These are phyloP conservation scores for Megaustenia siamemsis DNA, from an alignment of 2,888 invertebrate species.

Conservation along the genomic window DNA sequence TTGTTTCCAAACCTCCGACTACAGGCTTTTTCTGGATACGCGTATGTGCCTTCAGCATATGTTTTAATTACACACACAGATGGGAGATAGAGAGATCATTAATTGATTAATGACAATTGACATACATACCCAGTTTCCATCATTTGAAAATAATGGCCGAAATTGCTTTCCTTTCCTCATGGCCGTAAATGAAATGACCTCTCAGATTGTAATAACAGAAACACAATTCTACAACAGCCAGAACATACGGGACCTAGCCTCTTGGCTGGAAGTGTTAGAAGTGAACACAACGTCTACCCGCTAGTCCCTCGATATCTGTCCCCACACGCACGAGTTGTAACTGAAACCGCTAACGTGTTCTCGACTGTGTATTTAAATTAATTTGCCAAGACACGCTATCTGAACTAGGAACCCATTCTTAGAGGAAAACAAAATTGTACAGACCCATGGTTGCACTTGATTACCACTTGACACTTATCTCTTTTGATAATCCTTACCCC, in stretches of 20 bases:
- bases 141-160: conserved; percentile 29
- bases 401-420: not conserved
- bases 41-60: no score
- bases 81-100: no score
- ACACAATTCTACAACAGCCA: no score
- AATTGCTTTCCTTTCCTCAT: conserved; percentile 49
- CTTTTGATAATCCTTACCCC: not conserved
- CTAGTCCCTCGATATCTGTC: not conserved
- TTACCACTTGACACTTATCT: not conserved
- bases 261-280: no score
- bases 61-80: no score
- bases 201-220: no score
- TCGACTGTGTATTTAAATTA: no score
- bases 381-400: not conserved
- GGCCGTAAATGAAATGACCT: not conserved
- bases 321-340: no score
- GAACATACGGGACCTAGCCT: no score
- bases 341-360: not conserved
- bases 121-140: conserved; percentile 38
- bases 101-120: no score
- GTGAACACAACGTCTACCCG: not conserved
- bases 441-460: not conserved
- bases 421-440: not conserved
- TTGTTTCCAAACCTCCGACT: no score
- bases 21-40: no score